These are phyloP conservation scores for Aphaenogaster rudis DNA, from an alignment of 1,140 invertebrate genomes.

Conservation along the genomic window DNA sequence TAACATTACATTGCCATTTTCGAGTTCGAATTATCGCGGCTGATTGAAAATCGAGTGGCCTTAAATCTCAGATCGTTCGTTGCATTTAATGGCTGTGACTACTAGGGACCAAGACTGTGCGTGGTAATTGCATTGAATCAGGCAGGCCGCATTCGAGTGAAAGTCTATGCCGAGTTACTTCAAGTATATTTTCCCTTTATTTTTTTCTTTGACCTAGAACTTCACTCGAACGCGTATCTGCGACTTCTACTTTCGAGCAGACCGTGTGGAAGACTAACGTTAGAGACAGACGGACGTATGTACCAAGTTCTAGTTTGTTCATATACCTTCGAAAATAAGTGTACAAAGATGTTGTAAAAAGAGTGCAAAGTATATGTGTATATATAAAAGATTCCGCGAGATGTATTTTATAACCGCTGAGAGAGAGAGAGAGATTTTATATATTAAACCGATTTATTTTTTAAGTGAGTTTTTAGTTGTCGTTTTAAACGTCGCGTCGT, in stretches of 20 bases:
- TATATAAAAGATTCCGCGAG: not conserved
- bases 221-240: constrained; percentile 22
- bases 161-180: constrained; percentile 24
- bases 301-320: not conserved
- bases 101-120: constrained; percentile 85
- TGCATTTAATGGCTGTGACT: constrained; percentile 87
- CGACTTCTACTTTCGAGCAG: not conserved
- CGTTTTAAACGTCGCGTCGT: constrained; percentile 9
- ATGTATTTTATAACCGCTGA: not conserved
- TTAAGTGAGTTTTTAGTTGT: not conserved
- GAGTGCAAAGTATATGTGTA: constrained; percentile 46
- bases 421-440: constrained; percentile 28
- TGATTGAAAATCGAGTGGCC: constrained; percentile 81
- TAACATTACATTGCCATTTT: constrained; percentile 55
- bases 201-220: not conserved
- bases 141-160: constrained; percentile 36
- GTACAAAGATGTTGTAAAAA: constrained; percentile 56
- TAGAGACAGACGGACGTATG: not conserved
- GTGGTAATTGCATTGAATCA: constrained; percentile 47
- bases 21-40: constrained; percentile 37
- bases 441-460: constrained; percentile 45
- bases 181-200: not conserved
- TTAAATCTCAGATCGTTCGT: constrained; percentile 85
- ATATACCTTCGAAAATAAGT: not conserved
- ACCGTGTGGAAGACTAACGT: constrained; percentile 12